These are phyloP conservation scores for Cranoglanis bouderius DNA, from an alignment of 2,113 vertebrate species.

Conservation along the genomic window DNA sequence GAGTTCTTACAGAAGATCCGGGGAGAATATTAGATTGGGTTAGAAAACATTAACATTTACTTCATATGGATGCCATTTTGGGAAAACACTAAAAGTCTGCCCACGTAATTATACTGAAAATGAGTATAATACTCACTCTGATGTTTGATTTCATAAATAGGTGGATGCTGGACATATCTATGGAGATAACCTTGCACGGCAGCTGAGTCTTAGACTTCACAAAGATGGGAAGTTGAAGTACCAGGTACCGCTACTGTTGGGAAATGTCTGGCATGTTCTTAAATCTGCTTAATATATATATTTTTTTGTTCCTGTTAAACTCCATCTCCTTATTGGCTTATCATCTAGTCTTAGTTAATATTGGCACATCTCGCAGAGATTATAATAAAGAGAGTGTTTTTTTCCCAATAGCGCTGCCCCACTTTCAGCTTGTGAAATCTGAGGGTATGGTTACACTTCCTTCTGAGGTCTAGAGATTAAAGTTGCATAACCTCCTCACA, in stretches of 20 bases:
- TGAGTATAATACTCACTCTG: neutral
- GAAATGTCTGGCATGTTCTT: constrained; percentile 29
- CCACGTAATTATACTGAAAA: neutral
- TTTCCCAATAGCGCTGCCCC: neutral
- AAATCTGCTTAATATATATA: neutral
- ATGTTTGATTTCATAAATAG: constrained; percentile 63
- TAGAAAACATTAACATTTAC: neutral
- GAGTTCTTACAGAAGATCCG: constrained; percentile 58
- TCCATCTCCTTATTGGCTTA: neutral
- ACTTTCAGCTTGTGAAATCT: neutral
- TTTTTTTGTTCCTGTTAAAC: neutral
- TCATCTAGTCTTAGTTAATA: neutral
- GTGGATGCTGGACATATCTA: constrained; percentile 91
- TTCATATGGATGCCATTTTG: neutral
- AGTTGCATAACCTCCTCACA: neutral
- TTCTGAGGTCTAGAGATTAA: constrained; percentile 1
- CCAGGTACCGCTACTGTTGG: constrained; percentile 75
- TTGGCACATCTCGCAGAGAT: neutral
- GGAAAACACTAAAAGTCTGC: neutral
- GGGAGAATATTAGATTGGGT: neutral
- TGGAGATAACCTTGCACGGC: constrained; percentile 82
- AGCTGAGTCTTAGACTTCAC: constrained; percentile 85
- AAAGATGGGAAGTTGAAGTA: constrained; percentile 90
- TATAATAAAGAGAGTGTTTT: neutral
- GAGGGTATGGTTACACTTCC: neutral